Percentiles rank a stretch among this genome's conserved stretches.
phyloP scores from a whole-genome alignment of 1,140 invertebrate genomes.

The Popillia japonica region DNA sequence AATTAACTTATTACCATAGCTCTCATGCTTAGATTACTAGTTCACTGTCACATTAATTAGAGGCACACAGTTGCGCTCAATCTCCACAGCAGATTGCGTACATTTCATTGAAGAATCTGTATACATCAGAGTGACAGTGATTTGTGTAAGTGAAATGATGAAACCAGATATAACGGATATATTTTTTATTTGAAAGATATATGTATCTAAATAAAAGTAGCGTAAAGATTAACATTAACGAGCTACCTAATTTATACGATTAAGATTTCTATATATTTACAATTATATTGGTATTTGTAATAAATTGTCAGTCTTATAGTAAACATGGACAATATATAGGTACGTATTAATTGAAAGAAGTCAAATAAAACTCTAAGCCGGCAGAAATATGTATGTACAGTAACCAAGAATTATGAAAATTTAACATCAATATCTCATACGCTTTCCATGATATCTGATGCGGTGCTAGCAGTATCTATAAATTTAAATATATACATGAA shows the following conservation, averaged over 20 bases:
- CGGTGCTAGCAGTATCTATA: no score
- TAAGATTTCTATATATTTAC: neutral
- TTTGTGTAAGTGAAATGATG: slow-evolving; percentile 5
- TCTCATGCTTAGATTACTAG: neutral
- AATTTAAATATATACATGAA: no score
- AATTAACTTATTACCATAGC: slow-evolving; percentile 8
- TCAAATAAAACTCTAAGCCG: neutral
- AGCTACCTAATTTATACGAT: neutral
- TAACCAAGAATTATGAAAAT: no score
- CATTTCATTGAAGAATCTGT: neutral
- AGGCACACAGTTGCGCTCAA: neutral
- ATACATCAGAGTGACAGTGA: neutral
- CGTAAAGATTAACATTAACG: neutral
- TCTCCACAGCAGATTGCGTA: neutral
- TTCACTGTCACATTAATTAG: neutral
- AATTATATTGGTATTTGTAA: neutral
- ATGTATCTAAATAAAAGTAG: neutral
- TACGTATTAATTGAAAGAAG: neutral
- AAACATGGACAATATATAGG: neutral
- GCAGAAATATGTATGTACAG: no score
- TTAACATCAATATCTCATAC: no score
- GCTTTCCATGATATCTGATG: no score
- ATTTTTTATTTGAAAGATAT: neutral
- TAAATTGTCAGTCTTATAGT: neutral
- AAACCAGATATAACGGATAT: neutral